Evolutionary conservation across 2,797 vertebrate species (phyloP), one percentile per base, ranked within the genome.

Genomic region (Poeciliopsis infans): DNA sequence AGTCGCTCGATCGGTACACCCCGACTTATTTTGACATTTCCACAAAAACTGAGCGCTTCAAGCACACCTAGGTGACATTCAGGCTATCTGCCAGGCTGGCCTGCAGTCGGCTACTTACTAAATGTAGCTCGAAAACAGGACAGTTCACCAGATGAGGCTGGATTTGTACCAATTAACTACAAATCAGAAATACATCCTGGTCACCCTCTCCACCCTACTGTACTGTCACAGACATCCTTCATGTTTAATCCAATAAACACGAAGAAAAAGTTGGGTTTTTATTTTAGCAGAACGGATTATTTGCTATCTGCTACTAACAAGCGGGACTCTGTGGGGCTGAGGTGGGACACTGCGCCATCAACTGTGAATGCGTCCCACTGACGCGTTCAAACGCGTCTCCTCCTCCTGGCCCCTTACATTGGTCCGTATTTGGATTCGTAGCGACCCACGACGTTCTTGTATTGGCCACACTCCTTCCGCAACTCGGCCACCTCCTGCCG

Each of bases 401-500:
- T 28, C 68, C 39, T 41, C 64, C 10, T 2, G 68, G 8, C 18
- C 41, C 93, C 96, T 97, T 98, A 99, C 96, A 99, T 94, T 72
- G 92, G 86, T 94, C 97, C 97, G 18, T 95, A 98, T 93, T 97
- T 97, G 95, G 91, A 95, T 92, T 97, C 94, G n/a, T 98, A 99
- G 94, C 95, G 95, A 80, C 96, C 93, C 83, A 95, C 95, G 43
- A 96, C 88, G 85, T 94, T 97, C 94, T 97, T 97, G 96, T 92
- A 98, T 80, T 94, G 95, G 84, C 96, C 93, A 86, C 97, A 96
- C 75, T 98, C 97, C 92, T 97, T 98, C 91, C 97, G 96, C n/a
- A 99, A 93, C 83, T 99, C 97, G 0, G 96, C 97, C 5, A 99
- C 97, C 93, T 99, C 97, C 64, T 95, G 94, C 85, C 98, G 95